Base-by-base conservation (phyloP, 2,113 vertebrate genomes). In the Plecturocebus donacophilus region DNA sequence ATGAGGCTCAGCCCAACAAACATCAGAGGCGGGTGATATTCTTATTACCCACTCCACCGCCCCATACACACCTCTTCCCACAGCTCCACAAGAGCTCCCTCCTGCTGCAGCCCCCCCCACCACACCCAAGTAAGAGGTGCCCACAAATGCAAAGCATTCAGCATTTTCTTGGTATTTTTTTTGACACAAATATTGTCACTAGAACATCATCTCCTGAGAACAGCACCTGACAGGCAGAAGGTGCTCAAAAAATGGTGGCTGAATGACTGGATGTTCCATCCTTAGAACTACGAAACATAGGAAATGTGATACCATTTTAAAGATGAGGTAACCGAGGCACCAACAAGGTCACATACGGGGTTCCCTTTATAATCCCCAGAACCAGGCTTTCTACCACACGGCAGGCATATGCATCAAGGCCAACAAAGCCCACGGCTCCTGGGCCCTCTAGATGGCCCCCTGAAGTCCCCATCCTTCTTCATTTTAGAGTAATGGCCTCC, bases 401-500 rank as follows among this genome's bases (percentile, higher is more conserved):
- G 77, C 82, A 56, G 76, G 38, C 21, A 38, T 17, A 42, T 21
- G 45, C 25, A 77, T 19, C 4, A 14, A 77, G 47, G 19, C 79
- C 61, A 56, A 77, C 76, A 86, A 75, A 83, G 79, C 38, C 56
- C 61, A n/a, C 0, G 38, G 82, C 32, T 91, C 90, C 6, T 8
- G 81, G 96, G 87, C 86, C 49, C 88, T 97, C 94, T 97, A 97
- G 97, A 91, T 23, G 66, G 96, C 92, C 66, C 92, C 66, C 0
- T 87, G 97, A 97, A 97, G 98, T 97, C 98, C 98, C 82, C 91
- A 98, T 96, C 98, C 97, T 95, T 97, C 97, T 98, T 98, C 98
- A 97, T 97, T 87, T 98, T 98, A 98, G 94, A 98, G 98, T 98
- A 98, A 98, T 97, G 98, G 98, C 97, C 98, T 98, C 96, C 97